Evolutionary conservation across 2,888 invertebrate species (phyloP).

Genomic region (Drosophila phalerata): DNA sequence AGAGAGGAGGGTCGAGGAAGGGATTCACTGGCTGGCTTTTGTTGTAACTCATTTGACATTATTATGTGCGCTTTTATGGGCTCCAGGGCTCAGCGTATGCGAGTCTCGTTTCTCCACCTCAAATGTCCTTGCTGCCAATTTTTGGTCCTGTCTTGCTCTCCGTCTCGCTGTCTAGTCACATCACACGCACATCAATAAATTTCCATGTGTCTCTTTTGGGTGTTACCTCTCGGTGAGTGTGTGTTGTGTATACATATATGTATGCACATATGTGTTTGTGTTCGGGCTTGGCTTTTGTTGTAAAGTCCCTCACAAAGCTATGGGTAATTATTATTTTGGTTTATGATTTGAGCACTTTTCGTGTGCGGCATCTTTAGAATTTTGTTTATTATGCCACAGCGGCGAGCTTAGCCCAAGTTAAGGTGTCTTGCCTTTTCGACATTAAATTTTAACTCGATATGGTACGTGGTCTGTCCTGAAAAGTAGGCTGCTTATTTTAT

Average conservation of each 20-base stretch:
- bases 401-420: constrained; percentile 54
- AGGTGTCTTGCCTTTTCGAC: constrained; percentile 56
- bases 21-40: constrained; percentile 61
- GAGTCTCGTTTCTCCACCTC: constrained; percentile 36
- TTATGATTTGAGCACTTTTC: constrained; percentile 73
- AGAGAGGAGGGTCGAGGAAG: constrained; percentile 13
- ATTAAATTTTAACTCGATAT: constrained; percentile 72
- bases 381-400: constrained; percentile 71
- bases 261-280: constrained; percentile 18
- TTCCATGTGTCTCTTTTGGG: constrained; percentile 60
- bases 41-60: constrained; percentile 82
- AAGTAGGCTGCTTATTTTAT: constrained; percentile 73
- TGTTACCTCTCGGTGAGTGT: constrained; percentile 12
- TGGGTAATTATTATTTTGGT: constrained; percentile 81
- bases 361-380: constrained; percentile 67
- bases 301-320: constrained; percentile 68
- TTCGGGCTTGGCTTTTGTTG: constrained; percentile 60
- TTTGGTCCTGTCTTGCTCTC: constrained; percentile 32
- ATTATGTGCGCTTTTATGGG: constrained; percentile 82
- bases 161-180: constrained; percentile 64
- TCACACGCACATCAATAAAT: constrained; percentile 76
- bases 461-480: constrained; percentile 30
- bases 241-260: not conserved
- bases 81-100: constrained; percentile 71
- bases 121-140: constrained; percentile 46